These are phyloP conservation scores for Nemurella pictetii DNA, from an alignment of 2,888 invertebrate species.

Conservation along the genomic window DNA sequence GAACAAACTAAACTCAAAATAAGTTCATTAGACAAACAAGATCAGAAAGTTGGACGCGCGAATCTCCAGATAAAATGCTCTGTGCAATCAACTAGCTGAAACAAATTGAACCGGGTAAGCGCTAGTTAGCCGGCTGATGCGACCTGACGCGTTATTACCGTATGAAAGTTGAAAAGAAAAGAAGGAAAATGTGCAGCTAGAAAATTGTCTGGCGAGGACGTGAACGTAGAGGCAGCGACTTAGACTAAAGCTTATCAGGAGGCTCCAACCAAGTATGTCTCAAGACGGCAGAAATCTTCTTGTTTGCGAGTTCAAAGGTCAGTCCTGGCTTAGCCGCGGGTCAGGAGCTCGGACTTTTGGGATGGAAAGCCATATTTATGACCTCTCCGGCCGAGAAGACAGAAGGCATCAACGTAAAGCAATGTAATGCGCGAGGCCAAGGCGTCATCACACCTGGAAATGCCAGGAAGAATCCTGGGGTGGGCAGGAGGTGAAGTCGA, in stretches of 20 bases:
- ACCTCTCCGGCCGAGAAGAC: not conserved
- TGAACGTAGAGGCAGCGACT: not conserved
- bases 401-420: not conserved
- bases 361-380: not conserved
- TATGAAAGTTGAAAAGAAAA: not conserved
- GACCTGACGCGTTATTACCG: not conserved
- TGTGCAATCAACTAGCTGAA: not conserved
- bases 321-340: not conserved
- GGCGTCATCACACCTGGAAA: too few species aligned
- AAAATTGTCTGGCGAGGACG: not conserved
- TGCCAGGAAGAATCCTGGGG: too few species aligned
- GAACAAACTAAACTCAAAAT: not conserved
- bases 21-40: conserved; percentile 8
- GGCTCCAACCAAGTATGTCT: not conserved
- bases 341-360: not conserved
- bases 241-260: not conserved
- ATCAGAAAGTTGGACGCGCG: not conserved
- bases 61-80: not conserved
- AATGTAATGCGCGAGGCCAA: too few species aligned
- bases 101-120: not conserved
- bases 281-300: not conserved
- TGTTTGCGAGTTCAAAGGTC: not conserved
- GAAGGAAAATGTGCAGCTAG: not conserved
- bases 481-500: too few species aligned
- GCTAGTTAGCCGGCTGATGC: not conserved